Evolutionary conservation across 2,888 invertebrate genomes (phyloP), one percentile per base, ranked within the genome.

Genomic region (Cephus nigrinus): DNA sequence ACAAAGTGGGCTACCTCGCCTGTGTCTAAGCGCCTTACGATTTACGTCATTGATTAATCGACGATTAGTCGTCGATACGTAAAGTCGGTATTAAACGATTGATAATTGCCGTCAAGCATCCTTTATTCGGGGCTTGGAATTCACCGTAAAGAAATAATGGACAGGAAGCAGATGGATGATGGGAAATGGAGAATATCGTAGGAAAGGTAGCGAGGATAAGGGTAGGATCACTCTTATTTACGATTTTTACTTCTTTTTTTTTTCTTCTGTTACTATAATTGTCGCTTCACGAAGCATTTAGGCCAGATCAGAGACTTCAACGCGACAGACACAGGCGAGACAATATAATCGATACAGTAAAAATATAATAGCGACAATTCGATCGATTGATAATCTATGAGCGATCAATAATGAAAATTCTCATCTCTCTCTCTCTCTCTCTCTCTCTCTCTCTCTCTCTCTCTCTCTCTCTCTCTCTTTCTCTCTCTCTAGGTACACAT

Each of bases 1-100:
- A 90, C 82, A 88, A 88, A 86, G 83, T 84, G 78, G 81, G 82
- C 23, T 55, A 55, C 55, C 55, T 84, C 83, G 84, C 88, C 86
- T 86, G 86, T 86, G 86, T 86, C 86, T 84, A 85, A 76, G 23
- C 79, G 79, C 75, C 68, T 11, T 12, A 33, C 31, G 4, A 9
- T 23, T 23, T 55, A 23, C 5, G 55, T 5, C 55, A 23, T 55
- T 55, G 55, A 55, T 23, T 40, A 9, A 15, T 40, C 23, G 40
- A 40, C 2, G 0, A 40, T 40, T 23, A 5, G 2, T 55, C 55
- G 9, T 55, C 55, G 55, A 55, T 55, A 55, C 55, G 9, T 9
- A 55, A 55, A 55, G 23, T 55, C 9, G 3, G 55, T 9, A 55
- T 9, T 23, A 2, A 55, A 55, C 55, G 23, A 55, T 23, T 55